A percentile compares a stretch with the other conserved stretches of the same genome.
phyloP scores from a whole-genome alignment of 2,113 vertebrate species.

The Gracilinanus agilis region DNA sequence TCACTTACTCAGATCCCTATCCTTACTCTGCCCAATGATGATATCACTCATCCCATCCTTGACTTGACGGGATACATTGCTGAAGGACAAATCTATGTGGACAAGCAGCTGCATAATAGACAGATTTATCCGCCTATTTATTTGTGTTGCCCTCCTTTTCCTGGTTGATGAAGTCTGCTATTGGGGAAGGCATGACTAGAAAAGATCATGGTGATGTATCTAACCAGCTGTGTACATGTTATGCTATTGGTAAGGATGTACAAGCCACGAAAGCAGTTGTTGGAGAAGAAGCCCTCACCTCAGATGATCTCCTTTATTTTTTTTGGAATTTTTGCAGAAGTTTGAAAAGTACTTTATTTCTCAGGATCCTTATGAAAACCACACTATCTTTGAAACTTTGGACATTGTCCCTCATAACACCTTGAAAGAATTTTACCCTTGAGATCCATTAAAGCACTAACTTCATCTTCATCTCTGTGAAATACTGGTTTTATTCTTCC shows the following conservation, averaged over 20 bases:
- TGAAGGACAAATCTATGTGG: conserved; percentile 90
- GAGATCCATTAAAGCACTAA: conserved; percentile 89
- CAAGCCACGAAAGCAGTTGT: conserved; percentile 94
- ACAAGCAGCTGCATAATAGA: conserved; percentile 89
- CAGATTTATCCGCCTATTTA: conserved; percentile 91
- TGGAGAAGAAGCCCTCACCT: conserved; percentile 90
- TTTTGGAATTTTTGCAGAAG: conserved; percentile 93
- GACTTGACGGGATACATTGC: conserved; percentile 91
- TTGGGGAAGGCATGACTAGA: conserved; percentile 90
- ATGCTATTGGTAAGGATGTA: conserved; percentile 92
- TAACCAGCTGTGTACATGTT: conserved; percentile 92
- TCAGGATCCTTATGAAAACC: conserved; percentile 93
- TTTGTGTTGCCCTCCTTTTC: conserved; percentile 88
- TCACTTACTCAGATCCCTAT: conserved; percentile 92
- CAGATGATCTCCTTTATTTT: conserved; percentile 91
- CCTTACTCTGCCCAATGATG: conserved; percentile 91
- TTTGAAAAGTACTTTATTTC: conserved; percentile 94
- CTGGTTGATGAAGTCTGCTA: conserved; percentile 93
- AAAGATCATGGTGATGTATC: conserved; percentile 90
- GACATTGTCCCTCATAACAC: conserved; percentile 93
- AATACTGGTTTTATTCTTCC: conserved; percentile 20
- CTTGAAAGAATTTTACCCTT: conserved; percentile 90
- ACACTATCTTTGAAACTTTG: conserved; percentile 92
- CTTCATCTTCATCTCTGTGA: conserved; percentile 27
- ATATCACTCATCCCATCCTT: conserved; percentile 90